These are phyloP conservation scores for Tolmerus cingulatus DNA, from an alignment of 2,888 invertebrate genomes.

Conservation along the genomic window DNA sequence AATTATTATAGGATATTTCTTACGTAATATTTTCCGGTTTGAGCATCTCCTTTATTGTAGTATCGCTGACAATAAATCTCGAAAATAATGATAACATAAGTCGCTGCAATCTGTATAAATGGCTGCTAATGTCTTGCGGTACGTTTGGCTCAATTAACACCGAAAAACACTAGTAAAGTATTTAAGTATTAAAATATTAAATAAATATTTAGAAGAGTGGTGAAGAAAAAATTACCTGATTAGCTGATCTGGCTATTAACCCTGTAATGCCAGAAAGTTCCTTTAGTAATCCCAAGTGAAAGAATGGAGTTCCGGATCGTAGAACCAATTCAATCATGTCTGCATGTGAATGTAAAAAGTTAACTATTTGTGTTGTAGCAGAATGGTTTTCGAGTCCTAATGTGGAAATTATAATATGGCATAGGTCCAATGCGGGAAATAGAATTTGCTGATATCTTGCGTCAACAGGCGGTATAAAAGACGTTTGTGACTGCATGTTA, in stretches of 20 bases:
- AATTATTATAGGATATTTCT: neutral
- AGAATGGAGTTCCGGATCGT: conserved; percentile 72
- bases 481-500: conserved; percentile 48
- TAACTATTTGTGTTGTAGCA: conserved; percentile 80
- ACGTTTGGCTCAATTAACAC: conserved; percentile 57
- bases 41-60: conserved; percentile 57
- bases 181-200: too few relatives aligned
- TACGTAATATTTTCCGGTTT: conserved; percentile 54
- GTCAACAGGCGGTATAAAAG: conserved; percentile 71
- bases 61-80: conserved; percentile 69
- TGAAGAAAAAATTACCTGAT: conserved; percentile 60
- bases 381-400: conserved; percentile 85
- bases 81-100: conserved; percentile 79
- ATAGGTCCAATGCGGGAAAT: conserved; percentile 81
- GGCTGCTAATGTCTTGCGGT: conserved; percentile 66
- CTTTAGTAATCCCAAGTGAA: conserved; percentile 72
- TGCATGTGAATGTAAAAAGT: conserved; percentile 80
- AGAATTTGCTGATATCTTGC: conserved; percentile 83
- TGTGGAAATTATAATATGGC: conserved; percentile 82
- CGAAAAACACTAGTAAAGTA: conserved; percentile 59
- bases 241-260: conserved; percentile 75
- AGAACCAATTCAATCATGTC: conserved; percentile 83
- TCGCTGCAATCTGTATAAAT: conserved; percentile 74
- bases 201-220: neutral
- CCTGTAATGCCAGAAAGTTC: conserved; percentile 82